Evolutionary conservation across 2,113 vertebrate species (phyloP).

Genomic region (Phalacrocorax carbo): DNA sequence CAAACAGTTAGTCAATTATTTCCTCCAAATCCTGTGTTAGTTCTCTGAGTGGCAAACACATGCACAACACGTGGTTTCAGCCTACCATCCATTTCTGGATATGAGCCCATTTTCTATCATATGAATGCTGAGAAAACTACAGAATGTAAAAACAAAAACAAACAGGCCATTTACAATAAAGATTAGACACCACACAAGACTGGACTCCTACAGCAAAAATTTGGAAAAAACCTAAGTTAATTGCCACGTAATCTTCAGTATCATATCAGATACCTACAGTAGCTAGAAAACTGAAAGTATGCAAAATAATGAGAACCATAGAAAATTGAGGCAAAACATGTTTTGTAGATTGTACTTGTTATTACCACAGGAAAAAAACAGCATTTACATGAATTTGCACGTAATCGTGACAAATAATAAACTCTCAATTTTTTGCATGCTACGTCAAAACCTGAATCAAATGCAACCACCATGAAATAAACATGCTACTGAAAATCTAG

Average conservation of each 20-base stretch:
- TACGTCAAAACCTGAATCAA: background rate
- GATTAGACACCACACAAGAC: background rate
- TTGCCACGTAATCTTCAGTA: background rate
- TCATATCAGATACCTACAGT: background rate
- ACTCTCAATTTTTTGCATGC: background rate
- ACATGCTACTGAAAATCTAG: background rate
- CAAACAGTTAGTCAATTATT: conserved; percentile 72
- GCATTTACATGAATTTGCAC: background rate
- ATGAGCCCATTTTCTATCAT: conserved; percentile 93
- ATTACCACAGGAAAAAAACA: background rate
- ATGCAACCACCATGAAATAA: background rate
- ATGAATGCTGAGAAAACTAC: conserved; percentile 85
- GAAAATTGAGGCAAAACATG: background rate
- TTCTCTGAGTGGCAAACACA: conserved; percentile 56
- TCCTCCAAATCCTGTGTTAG: conserved; percentile 56
- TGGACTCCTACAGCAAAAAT: background rate
- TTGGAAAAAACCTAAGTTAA: background rate
- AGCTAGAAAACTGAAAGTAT: background rate
- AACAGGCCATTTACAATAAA: background rate
- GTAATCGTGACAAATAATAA: background rate
- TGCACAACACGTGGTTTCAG: conserved; percentile 65
- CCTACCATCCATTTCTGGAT: conserved; percentile 99
- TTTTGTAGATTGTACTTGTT: background rate
- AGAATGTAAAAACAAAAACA: conserved; percentile 61
- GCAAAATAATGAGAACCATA: background rate